Conservation (phyloP, 2,113 vertebrate species). For the Sphyrna mokarran region DNA sequence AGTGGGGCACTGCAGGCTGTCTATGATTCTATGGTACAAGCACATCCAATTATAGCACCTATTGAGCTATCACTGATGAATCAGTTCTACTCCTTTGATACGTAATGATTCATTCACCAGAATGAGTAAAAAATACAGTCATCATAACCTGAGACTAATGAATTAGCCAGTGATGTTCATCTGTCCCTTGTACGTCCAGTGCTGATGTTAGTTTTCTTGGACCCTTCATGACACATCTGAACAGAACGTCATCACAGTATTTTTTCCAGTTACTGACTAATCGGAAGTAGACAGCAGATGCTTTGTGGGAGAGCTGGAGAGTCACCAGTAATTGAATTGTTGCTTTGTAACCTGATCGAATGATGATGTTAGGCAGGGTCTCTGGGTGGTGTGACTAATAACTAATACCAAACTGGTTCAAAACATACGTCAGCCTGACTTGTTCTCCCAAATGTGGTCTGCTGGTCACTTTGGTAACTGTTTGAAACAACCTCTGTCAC, state of each 20-base stretch:
- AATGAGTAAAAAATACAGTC: not conserved
- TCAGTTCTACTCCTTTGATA: not conserved
- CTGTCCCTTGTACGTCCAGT: not conserved
- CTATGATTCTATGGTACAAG: not conserved
- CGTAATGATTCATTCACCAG: not conserved
- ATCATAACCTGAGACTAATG: not conserved
- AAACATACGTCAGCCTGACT: not conserved
- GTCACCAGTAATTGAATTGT: slow-evolving; percentile 17
- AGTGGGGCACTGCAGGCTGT: too few species aligned
- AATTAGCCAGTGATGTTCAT: not conserved
- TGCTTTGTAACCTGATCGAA: not conserved
- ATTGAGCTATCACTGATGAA: not conserved
- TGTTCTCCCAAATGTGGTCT: not conserved
- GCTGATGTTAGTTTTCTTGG: not conserved
- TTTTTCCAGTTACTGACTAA: not conserved
- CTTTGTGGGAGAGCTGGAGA: not conserved
- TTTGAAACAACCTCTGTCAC: not conserved
- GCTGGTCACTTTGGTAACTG: not conserved
- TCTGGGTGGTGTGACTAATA: not conserved
- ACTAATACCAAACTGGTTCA: not conserved
- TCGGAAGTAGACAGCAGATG: not conserved
- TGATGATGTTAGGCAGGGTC: not conserved
- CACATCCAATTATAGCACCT: not conserved
- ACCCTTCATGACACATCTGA: not conserved
- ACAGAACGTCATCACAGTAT: not conserved